Evolutionary conservation across 2,888 invertebrate genomes (phyloP).

Genomic region (Malthinus flaveolus): DNA sequence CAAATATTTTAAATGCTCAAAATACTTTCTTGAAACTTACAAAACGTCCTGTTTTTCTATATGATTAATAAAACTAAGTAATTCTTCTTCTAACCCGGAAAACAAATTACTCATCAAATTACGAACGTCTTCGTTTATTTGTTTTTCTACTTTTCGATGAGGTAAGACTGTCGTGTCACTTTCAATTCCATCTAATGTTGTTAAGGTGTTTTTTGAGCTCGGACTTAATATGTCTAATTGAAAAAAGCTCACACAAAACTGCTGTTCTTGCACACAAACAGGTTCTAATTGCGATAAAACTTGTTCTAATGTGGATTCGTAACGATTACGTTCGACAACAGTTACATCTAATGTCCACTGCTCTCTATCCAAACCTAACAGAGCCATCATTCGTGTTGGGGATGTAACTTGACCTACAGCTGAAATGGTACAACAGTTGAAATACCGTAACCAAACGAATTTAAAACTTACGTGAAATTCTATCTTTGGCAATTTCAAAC

Average conservation of each 20-base stretch:
- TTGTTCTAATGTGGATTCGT: constrained; percentile 76
- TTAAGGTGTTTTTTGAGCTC: constrained; percentile 60
- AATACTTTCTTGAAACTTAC: constrained; percentile 61
- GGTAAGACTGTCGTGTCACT: constrained; percentile 42
- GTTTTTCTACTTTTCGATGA: constrained; percentile 66
- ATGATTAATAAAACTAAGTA: constrained; percentile 82
- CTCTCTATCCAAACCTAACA: constrained; percentile 66
- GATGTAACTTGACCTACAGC: constrained; percentile 38
- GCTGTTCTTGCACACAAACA: constrained; percentile 91
- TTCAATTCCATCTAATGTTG: constrained; percentile 59
- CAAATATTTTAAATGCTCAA: background rate
- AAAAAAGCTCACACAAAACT: constrained; percentile 92
- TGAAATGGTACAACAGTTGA: background rate
- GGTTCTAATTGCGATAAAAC: constrained; percentile 88
- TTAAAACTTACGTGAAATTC: constrained; percentile 43
- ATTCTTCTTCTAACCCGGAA: constrained; percentile 82
- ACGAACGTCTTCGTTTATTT: constrained; percentile 77
- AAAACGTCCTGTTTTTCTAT: constrained; percentile 88
- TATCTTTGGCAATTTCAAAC: constrained; percentile 73
- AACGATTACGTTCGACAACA: constrained; percentile 60
- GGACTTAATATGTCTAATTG: constrained; percentile 64
- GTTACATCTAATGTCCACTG: constrained; percentile 67
- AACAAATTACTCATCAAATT: constrained; percentile 90
- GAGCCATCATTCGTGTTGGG: constrained; percentile 44
- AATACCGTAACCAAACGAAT: background rate